These are phyloP conservation scores for Lepus europaeus DNA, from an alignment of 2,113 vertebrate species.

Conservation along the genomic window DNA sequence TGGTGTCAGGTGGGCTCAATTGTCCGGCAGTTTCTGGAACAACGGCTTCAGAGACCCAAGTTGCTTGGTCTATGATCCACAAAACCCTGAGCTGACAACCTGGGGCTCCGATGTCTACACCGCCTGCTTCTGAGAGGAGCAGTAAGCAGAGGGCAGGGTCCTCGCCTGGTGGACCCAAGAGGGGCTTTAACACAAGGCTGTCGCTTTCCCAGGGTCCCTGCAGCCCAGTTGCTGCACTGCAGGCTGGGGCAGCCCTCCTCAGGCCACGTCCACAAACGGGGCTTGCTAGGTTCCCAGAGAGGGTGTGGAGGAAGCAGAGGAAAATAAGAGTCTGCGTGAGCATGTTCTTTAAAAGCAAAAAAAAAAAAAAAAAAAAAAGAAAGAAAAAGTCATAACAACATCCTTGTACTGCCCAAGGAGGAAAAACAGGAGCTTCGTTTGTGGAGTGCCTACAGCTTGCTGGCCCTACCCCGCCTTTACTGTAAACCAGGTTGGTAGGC, in stretches of 20 bases:
- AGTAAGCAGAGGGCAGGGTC: background rate
- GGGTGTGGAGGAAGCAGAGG: background rate
- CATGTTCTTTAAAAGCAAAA: background rate
- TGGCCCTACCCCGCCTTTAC: background rate
- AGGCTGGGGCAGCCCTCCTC: background rate
- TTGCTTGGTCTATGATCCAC: background rate
- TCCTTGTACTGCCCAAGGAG: background rate
- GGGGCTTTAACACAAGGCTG: background rate
- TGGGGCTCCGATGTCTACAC: background rate
- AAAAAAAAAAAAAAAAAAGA: background rate
- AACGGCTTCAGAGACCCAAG: background rate
- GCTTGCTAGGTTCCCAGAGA: background rate
- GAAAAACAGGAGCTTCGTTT: background rate
- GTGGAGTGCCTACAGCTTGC: background rate
- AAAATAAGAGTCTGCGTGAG: background rate
- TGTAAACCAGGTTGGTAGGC: background rate
- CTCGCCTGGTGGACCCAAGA: background rate
- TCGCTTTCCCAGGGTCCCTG: background rate
- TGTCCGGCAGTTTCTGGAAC: background rate
- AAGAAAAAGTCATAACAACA: background rate
- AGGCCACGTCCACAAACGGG: background rate
- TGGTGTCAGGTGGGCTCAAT: background rate
- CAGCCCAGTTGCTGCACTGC: background rate
- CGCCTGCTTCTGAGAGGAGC: background rate
- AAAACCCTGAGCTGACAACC: background rate